phyloP scores from a whole-genome alignment of 2,888 invertebrate species.

The Eupithecia subfuscata region DNA sequence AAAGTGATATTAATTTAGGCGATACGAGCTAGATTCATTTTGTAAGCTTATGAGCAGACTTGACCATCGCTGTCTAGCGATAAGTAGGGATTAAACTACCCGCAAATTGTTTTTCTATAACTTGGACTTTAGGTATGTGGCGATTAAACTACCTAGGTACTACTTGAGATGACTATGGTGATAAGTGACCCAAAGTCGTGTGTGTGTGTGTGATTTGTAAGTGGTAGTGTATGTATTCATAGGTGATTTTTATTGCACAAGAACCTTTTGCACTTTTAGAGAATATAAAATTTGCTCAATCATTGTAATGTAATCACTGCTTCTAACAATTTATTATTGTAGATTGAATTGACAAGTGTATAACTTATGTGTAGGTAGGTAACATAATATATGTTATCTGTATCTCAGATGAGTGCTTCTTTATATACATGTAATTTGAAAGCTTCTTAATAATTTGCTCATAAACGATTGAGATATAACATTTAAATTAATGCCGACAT shows the following conservation, averaged over 20 bases:
- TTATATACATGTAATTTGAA: conserved; percentile 21
- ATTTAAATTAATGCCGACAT: conserved; percentile 13
- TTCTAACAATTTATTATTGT: conserved; percentile 42
- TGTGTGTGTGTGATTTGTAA: conserved; percentile 41
- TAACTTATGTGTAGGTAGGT: too few species aligned
- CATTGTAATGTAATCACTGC: conserved; percentile 49
- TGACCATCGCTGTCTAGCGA: neutral
- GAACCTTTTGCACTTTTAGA: conserved; percentile 51
- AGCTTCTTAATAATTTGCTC: conserved; percentile 34
- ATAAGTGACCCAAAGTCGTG: neutral
- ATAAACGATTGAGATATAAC: conserved; percentile 15
- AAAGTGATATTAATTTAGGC: conserved; percentile 83
- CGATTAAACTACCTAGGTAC: neutral
- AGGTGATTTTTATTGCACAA: conserved; percentile 57
- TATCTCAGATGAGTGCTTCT: conserved; percentile 5
- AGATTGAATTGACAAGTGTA: conserved; percentile 9
- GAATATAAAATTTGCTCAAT: conserved; percentile 66
- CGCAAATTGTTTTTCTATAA: neutral
- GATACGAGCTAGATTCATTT: conserved; percentile 74
- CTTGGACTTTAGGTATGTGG: neutral
- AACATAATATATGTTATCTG: neutral
- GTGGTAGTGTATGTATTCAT: conserved; percentile 53
- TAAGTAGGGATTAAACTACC: neutral
- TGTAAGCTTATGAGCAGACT: conserved; percentile 48
- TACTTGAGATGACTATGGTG: neutral